Evolutionary conservation across 2,888 invertebrate species (phyloP), one percentile per base, ranked within the genome.

Genomic region (Parelbella ahira): DNA sequence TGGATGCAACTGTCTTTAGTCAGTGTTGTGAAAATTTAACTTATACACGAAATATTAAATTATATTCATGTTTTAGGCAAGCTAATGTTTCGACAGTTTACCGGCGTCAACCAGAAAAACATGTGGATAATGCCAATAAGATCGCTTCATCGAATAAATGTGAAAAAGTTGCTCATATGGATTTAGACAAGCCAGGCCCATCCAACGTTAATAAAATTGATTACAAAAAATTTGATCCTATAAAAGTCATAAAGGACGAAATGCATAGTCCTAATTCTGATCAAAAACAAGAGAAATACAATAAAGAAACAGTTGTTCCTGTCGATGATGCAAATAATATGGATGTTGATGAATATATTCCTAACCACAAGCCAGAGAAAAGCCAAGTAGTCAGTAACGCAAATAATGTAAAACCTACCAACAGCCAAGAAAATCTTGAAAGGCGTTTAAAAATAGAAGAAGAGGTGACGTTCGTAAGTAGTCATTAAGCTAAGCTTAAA

Each of bases 51-150:
- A n/a, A n/a, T n/a, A n/a, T n/a, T n/a, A n/a, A n/a, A n/a, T n/a
- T n/a, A n/a, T 11, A 0, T 21, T 18, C 32, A 44, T 36, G 46
- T 72, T 71, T 38, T 49, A 90, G 90, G 7, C 94, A 94, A 81
- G 93, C 94, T 1, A 93, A 93, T 79, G 91, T 94, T 3, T 90
- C 92, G 53, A 73, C 89, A 34, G 89, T 90, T 47, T 90, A 72
- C 76, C 84, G 80, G 36, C 58, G 59, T 27, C 48, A 63, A 24
- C 47, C 63, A 33, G 54, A 58, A 20, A 57, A 53, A 41, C 8
- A 25, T 29, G 3, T 21, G 6, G 24, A 42, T 4, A 15, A 27
- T n/a, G n/a, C n/a, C n/a, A n/a, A n/a, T n/a, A n/a, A n/a, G n/a
- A n/a, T n/a, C n/a, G n/a, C n/a, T 36, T n/a, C 10, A 27, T 3